A percentile compares a stretch with the other conserved stretches of the same genome.
These are phyloP conservation scores for Styela plicata DNA, from an alignment of 23 tunicate species.

Conservation along the genomic window DNA sequence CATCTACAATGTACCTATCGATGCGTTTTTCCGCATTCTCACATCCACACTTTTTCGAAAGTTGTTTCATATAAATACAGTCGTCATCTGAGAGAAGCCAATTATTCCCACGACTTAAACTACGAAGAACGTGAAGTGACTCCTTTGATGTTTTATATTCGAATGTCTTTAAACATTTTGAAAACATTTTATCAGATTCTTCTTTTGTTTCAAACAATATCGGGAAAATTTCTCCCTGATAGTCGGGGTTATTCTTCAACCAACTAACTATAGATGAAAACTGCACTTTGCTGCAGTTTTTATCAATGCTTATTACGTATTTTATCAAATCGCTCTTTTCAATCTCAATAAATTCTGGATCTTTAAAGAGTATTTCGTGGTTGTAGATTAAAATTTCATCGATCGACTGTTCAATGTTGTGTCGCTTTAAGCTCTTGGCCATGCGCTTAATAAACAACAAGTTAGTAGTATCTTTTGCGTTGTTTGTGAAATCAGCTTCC, in stretches of 20 bases:
- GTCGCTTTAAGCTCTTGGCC: neutral
- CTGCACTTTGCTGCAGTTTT: neutral
- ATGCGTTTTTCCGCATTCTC: neutral
- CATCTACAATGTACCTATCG: neutral
- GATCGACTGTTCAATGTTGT: neutral
- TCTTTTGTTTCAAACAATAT: neutral
- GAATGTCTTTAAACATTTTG: too few species aligned
- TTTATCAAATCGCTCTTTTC: neutral
- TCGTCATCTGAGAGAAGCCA: neutral
- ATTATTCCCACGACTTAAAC: too few species aligned
- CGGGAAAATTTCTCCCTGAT: neutral
- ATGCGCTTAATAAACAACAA: too few species aligned
- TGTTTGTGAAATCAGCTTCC: neutral
- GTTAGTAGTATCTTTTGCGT: too few species aligned
- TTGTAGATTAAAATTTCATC: neutral
- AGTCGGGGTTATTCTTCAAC: neutral
- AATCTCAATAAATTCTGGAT: neutral
- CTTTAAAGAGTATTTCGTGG: neutral
- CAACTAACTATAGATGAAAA: neutral
- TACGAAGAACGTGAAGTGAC: too few species aligned
- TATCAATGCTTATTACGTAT: neutral
- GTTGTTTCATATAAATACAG: neutral
- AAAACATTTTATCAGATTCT: too few species aligned
- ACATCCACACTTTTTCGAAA: neutral
- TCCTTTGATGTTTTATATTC: too few species aligned